phyloP scores from a whole-genome alignment of 2,888 invertebrate species.

The Plemyria rubiginata region DNA sequence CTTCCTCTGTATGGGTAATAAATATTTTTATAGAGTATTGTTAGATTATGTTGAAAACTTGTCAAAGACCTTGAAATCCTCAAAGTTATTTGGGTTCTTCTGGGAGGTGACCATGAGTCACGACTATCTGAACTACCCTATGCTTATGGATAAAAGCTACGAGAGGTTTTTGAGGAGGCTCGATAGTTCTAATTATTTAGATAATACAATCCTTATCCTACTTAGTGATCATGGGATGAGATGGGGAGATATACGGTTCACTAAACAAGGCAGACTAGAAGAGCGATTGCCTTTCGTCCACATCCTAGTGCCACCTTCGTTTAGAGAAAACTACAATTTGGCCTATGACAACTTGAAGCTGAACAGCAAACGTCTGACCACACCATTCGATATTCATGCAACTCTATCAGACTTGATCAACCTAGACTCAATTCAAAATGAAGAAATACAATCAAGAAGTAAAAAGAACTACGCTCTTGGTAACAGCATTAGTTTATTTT shows the following conservation, averaged over 20 bases:
- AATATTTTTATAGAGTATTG: constrained; percentile 88
- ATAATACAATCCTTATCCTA: constrained; percentile 88
- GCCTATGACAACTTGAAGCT: constrained; percentile 87
- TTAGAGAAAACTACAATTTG: constrained; percentile 85
- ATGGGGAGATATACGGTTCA: constrained; percentile 92
- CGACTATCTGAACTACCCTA: constrained; percentile 92
- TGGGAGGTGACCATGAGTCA: constrained; percentile 94
- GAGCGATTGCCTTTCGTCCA: constrained; percentile 94
- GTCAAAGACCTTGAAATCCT: constrained; percentile 82
- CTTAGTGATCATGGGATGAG: constrained; percentile 96
- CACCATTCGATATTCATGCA: constrained; percentile 92
- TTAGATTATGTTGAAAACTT: constrained; percentile 89
- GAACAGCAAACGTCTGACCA: constrained; percentile 90
- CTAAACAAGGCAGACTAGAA: constrained; percentile 94
- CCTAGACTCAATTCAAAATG: constrained; percentile 71
- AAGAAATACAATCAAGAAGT: constrained; percentile 64
- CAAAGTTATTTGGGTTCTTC: constrained; percentile 91
- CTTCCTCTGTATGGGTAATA: constrained; percentile 88
- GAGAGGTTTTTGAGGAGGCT: constrained; percentile 84
- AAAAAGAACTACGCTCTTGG: constrained; percentile 65
- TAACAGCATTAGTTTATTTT: constrained; percentile 91
- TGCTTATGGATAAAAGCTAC: constrained; percentile 88
- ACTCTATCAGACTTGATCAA: constrained; percentile 89
- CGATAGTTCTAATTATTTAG: constrained; percentile 80
- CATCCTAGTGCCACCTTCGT: constrained; percentile 89